phyloP scores from a whole-genome alignment of 1,140 invertebrate species.

The Pseudomyrmex dendroicus region DNA sequence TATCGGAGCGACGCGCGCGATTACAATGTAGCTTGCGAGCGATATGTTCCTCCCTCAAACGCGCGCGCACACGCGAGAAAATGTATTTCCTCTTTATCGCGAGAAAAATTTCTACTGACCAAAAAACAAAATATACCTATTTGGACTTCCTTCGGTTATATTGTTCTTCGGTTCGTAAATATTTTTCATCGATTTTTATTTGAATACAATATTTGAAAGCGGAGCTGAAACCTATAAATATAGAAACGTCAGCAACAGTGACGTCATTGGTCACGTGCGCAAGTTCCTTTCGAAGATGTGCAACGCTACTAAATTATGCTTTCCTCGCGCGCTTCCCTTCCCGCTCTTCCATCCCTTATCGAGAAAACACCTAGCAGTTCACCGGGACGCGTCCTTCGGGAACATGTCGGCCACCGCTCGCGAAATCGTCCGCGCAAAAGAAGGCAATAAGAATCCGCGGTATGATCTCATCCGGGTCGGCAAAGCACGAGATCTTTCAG shows the following conservation, averaged over 20 bases:
- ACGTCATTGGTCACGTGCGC: not conserved
- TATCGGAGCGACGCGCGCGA: conserved; percentile 28
- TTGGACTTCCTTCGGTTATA: not conserved
- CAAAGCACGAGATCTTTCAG: conserved; percentile 1
- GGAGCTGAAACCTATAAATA: too few relatives aligned
- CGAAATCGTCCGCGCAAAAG: conserved; percentile 39
- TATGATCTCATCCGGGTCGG: conserved; percentile 38
- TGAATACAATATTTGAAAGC: too few relatives aligned
- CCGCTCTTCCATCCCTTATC: not conserved
- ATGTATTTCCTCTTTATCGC: conserved; percentile 8
- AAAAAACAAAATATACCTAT: not conserved
- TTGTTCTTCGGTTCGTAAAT: not conserved
- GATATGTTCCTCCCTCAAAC: conserved; percentile 4
- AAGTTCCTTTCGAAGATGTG: too few relatives aligned
- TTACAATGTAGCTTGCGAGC: conserved; percentile 2
- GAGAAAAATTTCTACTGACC: not conserved
- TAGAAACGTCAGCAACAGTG: not conserved
- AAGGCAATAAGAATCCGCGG: conserved; percentile 31
- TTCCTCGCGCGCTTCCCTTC: conserved; percentile 2
- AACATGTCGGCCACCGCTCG: not conserved
- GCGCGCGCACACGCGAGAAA: not conserved
- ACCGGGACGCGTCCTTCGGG: not conserved
- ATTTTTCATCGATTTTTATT: not conserved
- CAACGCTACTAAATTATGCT: conserved; percentile 9
- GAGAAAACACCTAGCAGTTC: conserved; percentile 25